Evolutionary conservation across 1,140 invertebrate genomes (phyloP).

Genomic region (Cephus cinctus): DNA sequence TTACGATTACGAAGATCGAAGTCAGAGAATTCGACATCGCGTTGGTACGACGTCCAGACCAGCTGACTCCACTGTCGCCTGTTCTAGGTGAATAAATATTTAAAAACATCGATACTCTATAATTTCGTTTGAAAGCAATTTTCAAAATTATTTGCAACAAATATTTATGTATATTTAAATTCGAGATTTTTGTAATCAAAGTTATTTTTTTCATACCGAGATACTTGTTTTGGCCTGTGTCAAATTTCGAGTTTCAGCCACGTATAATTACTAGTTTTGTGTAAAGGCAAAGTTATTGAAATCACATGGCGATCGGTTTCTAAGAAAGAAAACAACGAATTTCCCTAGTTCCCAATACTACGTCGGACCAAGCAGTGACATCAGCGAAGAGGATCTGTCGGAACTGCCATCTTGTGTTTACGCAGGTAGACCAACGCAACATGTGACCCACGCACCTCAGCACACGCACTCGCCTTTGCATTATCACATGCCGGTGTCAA

Average conservation of each 20-base stretch:
- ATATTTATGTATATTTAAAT: background rate
- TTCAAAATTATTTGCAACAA: background rate
- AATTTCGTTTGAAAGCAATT: conserved; percentile 4
- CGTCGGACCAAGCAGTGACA: conserved; percentile 52
- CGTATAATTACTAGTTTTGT: no score
- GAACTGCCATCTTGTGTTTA: conserved; percentile 71
- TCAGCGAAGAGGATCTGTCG: conserved; percentile 58
- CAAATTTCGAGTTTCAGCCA: no score
- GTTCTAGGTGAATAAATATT: conserved; percentile 37
- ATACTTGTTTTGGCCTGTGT: no score
- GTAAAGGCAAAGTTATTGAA: no score
- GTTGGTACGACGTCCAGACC: conserved; percentile 37
- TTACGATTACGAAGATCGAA: conserved; percentile 49
- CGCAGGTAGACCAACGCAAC: conserved; percentile 56
- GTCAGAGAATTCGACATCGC: conserved; percentile 44
- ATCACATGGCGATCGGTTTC: no score
- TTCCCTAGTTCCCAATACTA: conserved; percentile 55
- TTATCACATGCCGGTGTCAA: conserved; percentile 49
- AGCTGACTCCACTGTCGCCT: conserved; percentile 46
- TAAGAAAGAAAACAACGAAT: conserved; percentile 1
- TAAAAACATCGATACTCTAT: background rate
- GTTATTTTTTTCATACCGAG: no score
- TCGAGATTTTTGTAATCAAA: no score
- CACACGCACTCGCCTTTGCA: conserved; percentile 49
- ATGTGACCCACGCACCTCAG: conserved; percentile 39